Conservation (phyloP, 1,140 invertebrate genomes). For the Drosophila jambulina region DNA sequence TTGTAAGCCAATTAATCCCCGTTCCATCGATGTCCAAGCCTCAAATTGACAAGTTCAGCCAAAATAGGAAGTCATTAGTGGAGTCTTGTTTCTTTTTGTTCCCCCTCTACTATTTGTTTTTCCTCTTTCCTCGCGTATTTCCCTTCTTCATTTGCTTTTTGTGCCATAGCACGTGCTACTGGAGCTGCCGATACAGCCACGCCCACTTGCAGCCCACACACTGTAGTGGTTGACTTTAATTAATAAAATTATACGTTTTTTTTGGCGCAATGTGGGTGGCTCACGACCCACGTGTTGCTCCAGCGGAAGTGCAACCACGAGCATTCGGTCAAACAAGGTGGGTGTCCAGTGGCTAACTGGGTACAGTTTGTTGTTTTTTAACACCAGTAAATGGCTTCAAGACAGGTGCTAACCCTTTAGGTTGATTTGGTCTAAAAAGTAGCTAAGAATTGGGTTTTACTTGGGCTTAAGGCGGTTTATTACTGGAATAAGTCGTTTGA, state of each 20-base stretch:
- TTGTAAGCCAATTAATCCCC: constrained; percentile 46
- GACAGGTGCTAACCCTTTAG: background rate
- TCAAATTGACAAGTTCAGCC: constrained; percentile 47
- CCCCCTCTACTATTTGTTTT: background rate
- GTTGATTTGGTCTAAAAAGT: background rate
- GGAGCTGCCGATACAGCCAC: background rate
- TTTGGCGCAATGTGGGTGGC: constrained; percentile 18
- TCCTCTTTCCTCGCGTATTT: constrained; percentile 5
- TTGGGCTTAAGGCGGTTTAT: background rate
- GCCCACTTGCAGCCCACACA: constrained; percentile 18
- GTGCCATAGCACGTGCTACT: constrained; percentile 26
- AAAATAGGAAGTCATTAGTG: constrained; percentile 47
- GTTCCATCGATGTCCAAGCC: constrained; percentile 20
- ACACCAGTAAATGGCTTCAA: too few species aligned
- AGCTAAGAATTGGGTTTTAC: background rate
- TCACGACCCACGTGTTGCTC: constrained; percentile 25
- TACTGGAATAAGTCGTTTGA: background rate
- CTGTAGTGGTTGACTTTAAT: constrained; percentile 3
- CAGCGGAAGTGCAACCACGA: constrained; percentile 29
- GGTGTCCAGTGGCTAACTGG: constrained; percentile 26
- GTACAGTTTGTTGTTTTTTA: background rate
- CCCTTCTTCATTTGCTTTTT: background rate
- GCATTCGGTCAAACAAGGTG: constrained; percentile 14
- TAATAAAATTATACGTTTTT: constrained; percentile 30
- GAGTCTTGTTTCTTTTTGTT: background rate